Evolutionary conservation across 2,797 vertebrate species (phyloP).

Genomic region (Hypotaenidia philippensis): DNA sequence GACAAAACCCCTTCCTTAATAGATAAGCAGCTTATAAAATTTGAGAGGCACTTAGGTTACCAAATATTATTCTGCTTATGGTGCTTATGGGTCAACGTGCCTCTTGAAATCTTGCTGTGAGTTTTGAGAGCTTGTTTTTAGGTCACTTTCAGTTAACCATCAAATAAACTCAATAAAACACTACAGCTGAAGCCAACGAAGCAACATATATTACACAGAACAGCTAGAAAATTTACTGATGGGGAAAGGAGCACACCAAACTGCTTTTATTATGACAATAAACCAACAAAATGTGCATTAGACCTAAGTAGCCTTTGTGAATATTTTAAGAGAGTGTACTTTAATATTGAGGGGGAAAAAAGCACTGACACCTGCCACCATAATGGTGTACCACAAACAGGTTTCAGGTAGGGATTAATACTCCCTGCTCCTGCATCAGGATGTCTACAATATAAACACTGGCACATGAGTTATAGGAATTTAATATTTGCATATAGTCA

Average conservation of each 20-base stretch:
- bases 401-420: neutral
- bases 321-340: neutral
- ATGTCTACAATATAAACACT: neutral
- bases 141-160: neutral
- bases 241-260: neutral
- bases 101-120: neutral
- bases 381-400: neutral
- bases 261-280: neutral
- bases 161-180: neutral
- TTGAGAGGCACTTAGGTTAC: neutral
- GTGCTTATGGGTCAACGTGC: neutral
- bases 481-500: neutral
- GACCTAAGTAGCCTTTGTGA: neutral
- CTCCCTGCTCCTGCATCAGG: neutral
- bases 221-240: neutral
- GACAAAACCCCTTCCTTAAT: neutral
- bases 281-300: neutral
- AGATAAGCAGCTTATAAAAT: neutral
- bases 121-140: neutral
- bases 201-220: neutral
- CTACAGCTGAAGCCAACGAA: neutral
- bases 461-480: fast-evolving
- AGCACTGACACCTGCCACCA: neutral
- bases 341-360: neutral
- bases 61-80: neutral